Evolutionary conservation across 1,140 invertebrate genomes (phyloP).

Genomic region (Solenopsis fugax): DNA sequence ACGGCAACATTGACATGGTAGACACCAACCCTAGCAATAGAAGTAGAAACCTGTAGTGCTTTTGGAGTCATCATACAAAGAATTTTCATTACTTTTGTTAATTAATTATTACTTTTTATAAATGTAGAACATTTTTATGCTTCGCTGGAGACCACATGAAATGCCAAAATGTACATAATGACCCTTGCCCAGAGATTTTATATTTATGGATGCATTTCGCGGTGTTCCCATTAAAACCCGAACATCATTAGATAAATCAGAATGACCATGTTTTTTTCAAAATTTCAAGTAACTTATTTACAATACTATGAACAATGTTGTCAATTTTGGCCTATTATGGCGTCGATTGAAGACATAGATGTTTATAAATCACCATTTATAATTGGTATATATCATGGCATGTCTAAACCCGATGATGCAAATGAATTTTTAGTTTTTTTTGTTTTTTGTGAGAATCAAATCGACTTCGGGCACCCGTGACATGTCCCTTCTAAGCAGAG

Average conservation of each 20-base stretch:
- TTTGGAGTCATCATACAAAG: too few species aligned
- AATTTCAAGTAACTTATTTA: too few species aligned
- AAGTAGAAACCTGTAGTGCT: too few species aligned
- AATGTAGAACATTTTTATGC: not conserved
- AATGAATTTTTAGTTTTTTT: conserved; percentile 1
- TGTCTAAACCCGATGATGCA: not conserved
- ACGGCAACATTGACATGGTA: too few species aligned
- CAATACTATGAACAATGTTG: not conserved
- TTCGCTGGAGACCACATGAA: not conserved
- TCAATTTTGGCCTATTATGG: conserved; percentile 16
- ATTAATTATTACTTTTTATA: not conserved
- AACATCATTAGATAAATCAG: not conserved
- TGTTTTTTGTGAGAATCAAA: too few species aligned
- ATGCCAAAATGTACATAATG: not conserved
- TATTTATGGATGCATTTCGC: not conserved
- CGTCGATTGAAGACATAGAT: not conserved
- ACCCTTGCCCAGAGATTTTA: not conserved
- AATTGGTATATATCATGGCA: conserved; percentile 9
- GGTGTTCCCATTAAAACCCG: not conserved
- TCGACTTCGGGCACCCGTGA: too few species aligned
- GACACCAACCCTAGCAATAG: too few species aligned
- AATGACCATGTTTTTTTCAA: too few species aligned
- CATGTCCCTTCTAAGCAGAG: too few species aligned
- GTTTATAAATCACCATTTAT: not conserved
- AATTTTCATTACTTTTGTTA: too few species aligned